Base-by-base conservation (phyloP, 2,888 invertebrate species). In the Oligia fasciuncula region DNA sequence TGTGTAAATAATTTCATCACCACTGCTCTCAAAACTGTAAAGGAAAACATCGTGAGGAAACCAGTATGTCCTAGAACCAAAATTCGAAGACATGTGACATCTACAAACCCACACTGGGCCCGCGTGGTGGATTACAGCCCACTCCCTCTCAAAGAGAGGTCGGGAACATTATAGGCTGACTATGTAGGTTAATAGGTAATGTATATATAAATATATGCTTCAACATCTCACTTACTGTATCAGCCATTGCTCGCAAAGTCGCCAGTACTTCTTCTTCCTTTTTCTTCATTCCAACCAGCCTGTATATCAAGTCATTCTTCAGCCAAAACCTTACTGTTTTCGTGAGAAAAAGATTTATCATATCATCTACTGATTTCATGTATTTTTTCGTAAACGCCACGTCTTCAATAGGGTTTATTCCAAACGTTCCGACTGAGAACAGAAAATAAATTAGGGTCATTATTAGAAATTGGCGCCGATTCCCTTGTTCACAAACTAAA, bases 391-490 rank as follows among this genome's bases (percentile, higher is more conserved):
- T 71, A 35, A 71, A 71, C 11, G 66, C 29, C 29, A n/a, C 43
- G 46, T 81, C 66, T 14, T 81, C 35, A 49, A 57, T 46, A n/a
- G 62, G 17, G 2, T 63, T 49, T 76, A 80, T 75, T 14, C 75
- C 80, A 46, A 80, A 60, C 0, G 76, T 80, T 17, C 65, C 76
- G 1, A 81, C 80, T 81, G 51, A 66, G 68, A 80, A 9, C 14
- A 13, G 2, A 49, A 60, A 73, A 40, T 46, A 49, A 43, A 29
- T 35, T 17, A 70, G 23, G 29, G 6, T 23, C 11, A 13, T 63
- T 6, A 40, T 49, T 49, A 35, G 1, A 46, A 54, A 35, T 46
- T n/a, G n/a, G n/a, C n/a, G n/a, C n/a, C n/a, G n/a, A n/a, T n/a
- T n/a, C n/a, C n/a, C n/a, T n/a, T n/a, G n/a, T n/a, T n/a, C n/a